Evolutionary conservation across 2,797 vertebrate genomes (phyloP), one percentile per base, ranked within the genome.

Genomic region (Spheniscus humboldti): DNA sequence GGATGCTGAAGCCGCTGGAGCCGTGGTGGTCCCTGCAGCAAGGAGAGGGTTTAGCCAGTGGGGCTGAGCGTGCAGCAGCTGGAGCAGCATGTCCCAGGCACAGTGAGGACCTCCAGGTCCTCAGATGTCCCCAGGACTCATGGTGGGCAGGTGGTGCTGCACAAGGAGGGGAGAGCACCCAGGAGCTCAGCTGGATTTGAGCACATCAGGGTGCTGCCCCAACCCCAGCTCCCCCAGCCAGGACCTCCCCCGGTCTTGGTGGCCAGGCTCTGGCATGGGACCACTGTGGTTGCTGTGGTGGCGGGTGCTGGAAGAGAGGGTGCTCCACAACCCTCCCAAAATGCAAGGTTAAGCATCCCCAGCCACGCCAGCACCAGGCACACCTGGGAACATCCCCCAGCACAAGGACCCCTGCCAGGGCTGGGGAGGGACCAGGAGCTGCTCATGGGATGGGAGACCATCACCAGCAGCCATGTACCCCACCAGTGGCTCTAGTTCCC

Each of bases 361-460:
- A 13, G n/a, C 27, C 41, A 39, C 41, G 12, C 13, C 74, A 50
- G 37, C 50, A 56, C 31, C 52, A 37, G 33, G 20, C 24, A 43
- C 2, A 1, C 27, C 35, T 30, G 25, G 64, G 72, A 48, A 14
- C 22, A 4, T 35, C 31, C 24, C 37, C 52, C 77, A 66, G 50
- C 4, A 30, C 37, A 0, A 0, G 7, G 22, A 55, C 33, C 18
- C n/a, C 31, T 23, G 13, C 28, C 37, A 43, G 28, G 24, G 53
- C 35, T 56, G 30, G 31, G 52, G 25, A 62, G 27, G 47, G 62
- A 31, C 28, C 64, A 63, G 68, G 60, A 92, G 52, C 68, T 52
- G 28, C 76, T 73, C 43, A 3, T 5, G 11, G 13, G 7, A 7
- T 20, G 16, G 56, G 37, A 67, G 11, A 75, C 19, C 22, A 11